Evolutionary conservation across 2,113 vertebrate species (phyloP), one percentile per base, ranked within the genome.

Genomic region (Neolamprologus sp.): DNA sequence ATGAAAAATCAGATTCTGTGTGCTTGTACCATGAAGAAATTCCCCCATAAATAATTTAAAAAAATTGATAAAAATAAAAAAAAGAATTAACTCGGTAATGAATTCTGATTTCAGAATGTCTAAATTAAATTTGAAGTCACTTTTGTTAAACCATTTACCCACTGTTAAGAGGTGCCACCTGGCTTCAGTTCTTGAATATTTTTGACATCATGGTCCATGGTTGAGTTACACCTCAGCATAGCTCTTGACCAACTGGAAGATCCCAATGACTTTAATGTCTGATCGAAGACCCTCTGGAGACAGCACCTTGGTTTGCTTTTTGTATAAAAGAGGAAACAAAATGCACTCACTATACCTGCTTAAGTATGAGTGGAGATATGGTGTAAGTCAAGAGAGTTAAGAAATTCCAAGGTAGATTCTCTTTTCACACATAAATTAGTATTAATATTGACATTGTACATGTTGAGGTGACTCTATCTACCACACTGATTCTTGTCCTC

Each of bases 401-500:
- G 63, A 37, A 68, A 68, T 40, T 68, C 17, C 33, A 68, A 37
- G 19, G 33, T 37, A 68, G 2, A 71, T 23, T 71, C n/a, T 16
- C n/a, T 42, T 71, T 14, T 71, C n/a, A 40, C 65, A 42, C 7
- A 16, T 9, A n/a, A 47, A 82, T 68, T 68, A 40, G 35, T 40
- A 68, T 21, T 40, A 40, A 40, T 37, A n/a, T 7, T 68, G 19
- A 55, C 6, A 60, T 11, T n/a, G 17, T 83, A 94, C 93, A 30
- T 94, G 85, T 94, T 94, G 4, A 92, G 87, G 65, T 90, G 90
- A 86, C 91, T 89, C 82, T 94, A 89, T 51, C 92, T 93, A 91
- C 92, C 87, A 93, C 45, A 82, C 90, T 33, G 89, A 91, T 85
- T 88, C 19, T 80, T 28, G 4, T 92, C 91, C 23, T 87, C 87